Evolutionary conservation across 1,140 invertebrate species (phyloP), one percentile per base, ranked within the genome.

Genomic region (Arctopsyche grandis): DNA sequence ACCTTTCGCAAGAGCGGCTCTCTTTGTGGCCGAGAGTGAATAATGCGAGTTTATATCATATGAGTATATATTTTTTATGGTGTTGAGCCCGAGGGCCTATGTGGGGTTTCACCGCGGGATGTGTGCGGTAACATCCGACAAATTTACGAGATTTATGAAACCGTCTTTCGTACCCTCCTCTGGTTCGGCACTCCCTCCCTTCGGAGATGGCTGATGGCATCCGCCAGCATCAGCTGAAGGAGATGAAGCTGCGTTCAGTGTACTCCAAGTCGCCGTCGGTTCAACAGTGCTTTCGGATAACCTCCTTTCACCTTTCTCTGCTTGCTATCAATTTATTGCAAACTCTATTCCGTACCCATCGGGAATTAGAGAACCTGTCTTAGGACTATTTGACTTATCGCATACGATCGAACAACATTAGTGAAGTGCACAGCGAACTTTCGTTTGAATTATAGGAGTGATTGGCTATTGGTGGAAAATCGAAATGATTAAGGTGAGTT

Each of bases 241-340:
- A 63, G n/a, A n/a, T n/a, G 73, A 58, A 48, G 46, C 26, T 19
- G 74, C 19, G 56, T 56, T 38, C 58, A 63, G 74, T 76, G n/a
- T 24, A 63, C 56, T 43, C 9, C 46, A 29, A 56, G 71, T 74
- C 71, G 58, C 19, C 58, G 74, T 9, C 74, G 74, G 74, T 76
- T 43, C 74, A 76, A 76, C 74, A 24, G 56, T 48, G 24, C 56
- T 56, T 48, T 76, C 24, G 46, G n/a, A 76, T n/a, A 16, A 63
- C 19, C 56, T 16, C 74, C 74, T 76, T 76, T 76, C 74, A 76
- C 74, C 58, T 63, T 48, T 56, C 71, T 56, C 26, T 16, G 66
- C 14, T 38, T 38, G 29, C 29, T 38, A 7, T 38, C 1, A 38
- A 38, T 38, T 38, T 7, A 56, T 56, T 5, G 14, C 10, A 10